Percentiles rank a stretch among this genome's conserved stretches.
Conservation (phyloP, 2,113 vertebrate genomes). For the Athene cunicularia region DNA sequence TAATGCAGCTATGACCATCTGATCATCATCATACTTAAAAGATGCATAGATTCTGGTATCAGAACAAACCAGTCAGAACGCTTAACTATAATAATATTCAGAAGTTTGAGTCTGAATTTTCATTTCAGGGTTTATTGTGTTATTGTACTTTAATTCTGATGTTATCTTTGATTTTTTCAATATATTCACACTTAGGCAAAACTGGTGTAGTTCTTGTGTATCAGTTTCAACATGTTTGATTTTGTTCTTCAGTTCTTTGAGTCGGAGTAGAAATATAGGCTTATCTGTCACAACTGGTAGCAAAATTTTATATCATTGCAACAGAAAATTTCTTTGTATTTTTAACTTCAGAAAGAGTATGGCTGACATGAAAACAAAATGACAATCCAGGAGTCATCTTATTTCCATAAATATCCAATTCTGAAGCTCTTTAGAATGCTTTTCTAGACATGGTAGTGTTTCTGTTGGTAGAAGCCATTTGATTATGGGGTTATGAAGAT, state of each 20-base stretch:
- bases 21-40: background rate
- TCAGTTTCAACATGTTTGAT: background rate
- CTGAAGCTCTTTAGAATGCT: slow-evolving; percentile 4
- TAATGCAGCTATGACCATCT: background rate
- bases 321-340: background rate
- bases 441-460: slow-evolving; percentile 10
- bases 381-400: slow-evolving; percentile 22
- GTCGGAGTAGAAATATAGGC: background rate
- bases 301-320: background rate
- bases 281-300: background rate
- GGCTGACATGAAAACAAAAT: slow-evolving; percentile 43
- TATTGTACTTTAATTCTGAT: background rate
- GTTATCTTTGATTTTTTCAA: background rate
- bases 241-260: slow-evolving; percentile 6
- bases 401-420: slow-evolving; percentile 56
- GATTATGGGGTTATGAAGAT: slow-evolving; percentile 31
- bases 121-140: background rate
- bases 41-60: background rate
- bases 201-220: background rate
- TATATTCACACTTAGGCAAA: background rate
- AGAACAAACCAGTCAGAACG: background rate
- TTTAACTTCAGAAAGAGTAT: slow-evolving; percentile 22
- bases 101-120: background rate
- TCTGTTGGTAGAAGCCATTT: slow-evolving; percentile 47
- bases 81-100: background rate